Evolutionary conservation across 1,140 invertebrate genomes (phyloP).

Genomic region (Cydia fagiglandana): DNA sequence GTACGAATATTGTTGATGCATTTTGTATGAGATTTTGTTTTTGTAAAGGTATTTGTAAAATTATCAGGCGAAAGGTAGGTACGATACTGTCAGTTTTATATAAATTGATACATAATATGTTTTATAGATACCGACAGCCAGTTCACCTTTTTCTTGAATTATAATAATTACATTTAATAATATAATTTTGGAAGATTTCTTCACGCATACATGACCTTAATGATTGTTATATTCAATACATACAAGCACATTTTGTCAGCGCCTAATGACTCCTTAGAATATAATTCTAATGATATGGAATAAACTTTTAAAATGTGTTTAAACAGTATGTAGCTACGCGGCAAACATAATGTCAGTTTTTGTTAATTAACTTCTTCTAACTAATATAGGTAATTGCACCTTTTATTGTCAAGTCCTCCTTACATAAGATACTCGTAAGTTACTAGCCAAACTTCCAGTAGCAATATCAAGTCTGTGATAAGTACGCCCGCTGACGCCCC

Average conservation of each 20-base stretch:
- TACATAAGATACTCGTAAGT: too few relatives aligned
- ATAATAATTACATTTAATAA: not conserved
- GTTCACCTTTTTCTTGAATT: not conserved
- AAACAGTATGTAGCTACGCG: too few relatives aligned
- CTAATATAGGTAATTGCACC: too few relatives aligned
- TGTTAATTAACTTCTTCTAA: too few relatives aligned
- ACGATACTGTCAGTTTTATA: not conserved
- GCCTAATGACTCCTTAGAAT: not conserved
- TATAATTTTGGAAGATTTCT: not conserved
- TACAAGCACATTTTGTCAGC: not conserved
- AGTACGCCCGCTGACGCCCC: not conserved
- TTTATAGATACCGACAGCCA: not conserved
- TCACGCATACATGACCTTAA: not conserved
- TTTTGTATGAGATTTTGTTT: not conserved
- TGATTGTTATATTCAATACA: not conserved
- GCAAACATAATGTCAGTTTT: too few relatives aligned
- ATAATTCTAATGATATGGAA: too few relatives aligned
- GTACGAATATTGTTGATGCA: slow-evolving; percentile 18
- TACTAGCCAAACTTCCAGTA: too few relatives aligned
- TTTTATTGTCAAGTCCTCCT: too few relatives aligned
- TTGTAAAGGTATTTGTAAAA: not conserved
- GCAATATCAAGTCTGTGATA: not conserved
- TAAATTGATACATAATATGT: not conserved
- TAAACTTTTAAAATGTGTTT: too few relatives aligned
- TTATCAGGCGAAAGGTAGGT: not conserved